Percentiles rank a stretch among this genome's conserved stretches.
These are phyloP conservation scores for Eulimnadia texana DNA, from an alignment of 1,140 invertebrate species.

Conservation along the genomic window DNA sequence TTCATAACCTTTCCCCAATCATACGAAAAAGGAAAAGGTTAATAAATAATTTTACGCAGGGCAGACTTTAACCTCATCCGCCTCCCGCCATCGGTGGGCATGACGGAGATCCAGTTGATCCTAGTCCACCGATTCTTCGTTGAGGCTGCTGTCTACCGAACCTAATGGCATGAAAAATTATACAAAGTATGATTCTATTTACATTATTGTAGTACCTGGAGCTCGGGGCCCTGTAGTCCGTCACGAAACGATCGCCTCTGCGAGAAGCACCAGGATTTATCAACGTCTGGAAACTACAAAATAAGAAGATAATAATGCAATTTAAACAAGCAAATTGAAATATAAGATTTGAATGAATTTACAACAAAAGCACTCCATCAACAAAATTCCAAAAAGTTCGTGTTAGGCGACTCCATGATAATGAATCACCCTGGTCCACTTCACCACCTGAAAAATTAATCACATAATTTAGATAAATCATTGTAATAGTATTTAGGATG, in stretches of 20 bases:
- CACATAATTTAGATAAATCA: not conserved
- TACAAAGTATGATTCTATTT: too few species aligned
- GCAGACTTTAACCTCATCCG: slow-evolving; percentile 15
- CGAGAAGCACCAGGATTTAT: slow-evolving; percentile 5
- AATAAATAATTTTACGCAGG: not conserved
- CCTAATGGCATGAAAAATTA: not conserved
- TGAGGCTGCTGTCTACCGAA: not conserved
- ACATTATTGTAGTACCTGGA: not conserved
- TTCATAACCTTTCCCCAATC: too few species aligned
- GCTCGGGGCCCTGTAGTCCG: slow-evolving; percentile 6
- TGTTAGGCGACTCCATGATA: not conserved
- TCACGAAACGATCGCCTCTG: slow-evolving; percentile 3
- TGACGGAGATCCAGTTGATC: not conserved
- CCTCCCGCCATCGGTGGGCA: slow-evolving; percentile 4
- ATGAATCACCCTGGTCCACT: slow-evolving; percentile 4
- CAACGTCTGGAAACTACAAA: slow-evolving; percentile 13
- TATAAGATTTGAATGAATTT: not conserved
- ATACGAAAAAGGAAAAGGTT: too few species aligned
- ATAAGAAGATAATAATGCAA: not conserved
- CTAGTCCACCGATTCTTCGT: slow-evolving; percentile 12
- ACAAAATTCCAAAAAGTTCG: slow-evolving; percentile 6
- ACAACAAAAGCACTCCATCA: slow-evolving; percentile 12
- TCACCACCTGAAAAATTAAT: slow-evolving; percentile 2
- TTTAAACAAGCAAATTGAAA: not conserved
- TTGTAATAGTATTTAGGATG: not conserved